Evolutionary conservation across 2,888 invertebrate genomes (phyloP).

Genomic region (Pseudococcus jackbeardsleyi): DNA sequence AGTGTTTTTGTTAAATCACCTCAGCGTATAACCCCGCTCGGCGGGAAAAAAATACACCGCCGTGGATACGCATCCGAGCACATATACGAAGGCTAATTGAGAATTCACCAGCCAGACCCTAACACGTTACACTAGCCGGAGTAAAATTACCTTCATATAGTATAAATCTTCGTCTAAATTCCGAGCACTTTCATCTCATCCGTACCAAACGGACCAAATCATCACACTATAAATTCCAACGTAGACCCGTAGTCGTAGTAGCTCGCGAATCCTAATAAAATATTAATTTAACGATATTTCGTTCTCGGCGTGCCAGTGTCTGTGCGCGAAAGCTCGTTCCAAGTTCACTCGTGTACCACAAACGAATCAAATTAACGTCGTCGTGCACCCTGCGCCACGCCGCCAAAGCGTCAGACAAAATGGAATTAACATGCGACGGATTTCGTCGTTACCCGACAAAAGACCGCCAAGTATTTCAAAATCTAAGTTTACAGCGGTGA

Average conservation of each 20-base stretch:
- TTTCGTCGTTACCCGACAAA: slow-evolving; percentile 13
- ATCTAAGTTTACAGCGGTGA: background rate
- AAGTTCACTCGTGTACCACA: background rate
- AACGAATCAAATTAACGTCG: slow-evolving; percentile 13
- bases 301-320: background rate
- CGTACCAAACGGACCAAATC: slow-evolving; percentile 24
- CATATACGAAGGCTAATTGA: background rate
- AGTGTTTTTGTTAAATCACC: slow-evolving; percentile 1
- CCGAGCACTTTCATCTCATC: slow-evolving; percentile 18
- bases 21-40: background rate
- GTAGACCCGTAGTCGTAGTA: background rate
- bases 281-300: slow-evolving; percentile 24
- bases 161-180: slow-evolving; percentile 20
- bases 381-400: background rate
- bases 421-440: slow-evolving; percentile 28
- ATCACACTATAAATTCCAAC: slow-evolving; percentile 11
- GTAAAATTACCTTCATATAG: background rate
- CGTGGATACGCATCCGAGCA: background rate
- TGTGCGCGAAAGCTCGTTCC: background rate
- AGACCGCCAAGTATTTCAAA: background rate
- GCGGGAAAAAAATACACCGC: background rate
- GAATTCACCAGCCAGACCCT: background rate
- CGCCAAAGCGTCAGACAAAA: background rate
- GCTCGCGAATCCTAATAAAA: slow-evolving; percentile 28
- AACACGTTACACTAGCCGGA: background rate